A percentile compares a stretch with the other conserved stretches of the same genome.
Conservation (phyloP, 2,113 vertebrate genomes). For the Chascanopsetta lugubris region DNA sequence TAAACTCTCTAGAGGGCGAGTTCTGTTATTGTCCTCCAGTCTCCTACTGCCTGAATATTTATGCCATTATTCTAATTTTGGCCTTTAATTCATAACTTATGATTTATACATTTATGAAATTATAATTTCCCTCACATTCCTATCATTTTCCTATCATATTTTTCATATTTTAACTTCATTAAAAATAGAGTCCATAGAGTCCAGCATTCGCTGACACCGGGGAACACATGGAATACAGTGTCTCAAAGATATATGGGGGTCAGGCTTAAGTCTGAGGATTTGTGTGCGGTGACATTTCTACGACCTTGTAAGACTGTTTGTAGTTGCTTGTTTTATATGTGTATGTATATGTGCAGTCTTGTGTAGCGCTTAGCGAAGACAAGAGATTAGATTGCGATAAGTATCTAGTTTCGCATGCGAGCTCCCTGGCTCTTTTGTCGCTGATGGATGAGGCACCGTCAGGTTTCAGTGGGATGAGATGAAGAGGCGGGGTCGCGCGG, state of each 20-base stretch:
- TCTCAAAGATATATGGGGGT: constrained; percentile 5
- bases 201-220: neutral
- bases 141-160: no score
- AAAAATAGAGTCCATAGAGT: no score
- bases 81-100: no score
- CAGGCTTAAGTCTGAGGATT: neutral
- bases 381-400: constrained; percentile 56
- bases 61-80: no score
- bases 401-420: constrained; percentile 40
- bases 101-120: no score
- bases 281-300: neutral
- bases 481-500: constrained; percentile 35
- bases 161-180: no score
- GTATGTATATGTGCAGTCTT: constrained; percentile 24
- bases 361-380: constrained; percentile 31
- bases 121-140: no score
- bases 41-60: no score
- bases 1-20: no score
- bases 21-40: no score
- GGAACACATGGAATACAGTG: neutral
- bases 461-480: constrained; percentile 40
- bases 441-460: constrained; percentile 46
- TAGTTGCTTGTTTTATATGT: constrained; percentile 23
- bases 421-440: constrained; percentile 11
- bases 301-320: constrained; percentile 5